Conservation (phyloP, 2,113 vertebrate genomes). For the Rutilus rutilus region DNA sequence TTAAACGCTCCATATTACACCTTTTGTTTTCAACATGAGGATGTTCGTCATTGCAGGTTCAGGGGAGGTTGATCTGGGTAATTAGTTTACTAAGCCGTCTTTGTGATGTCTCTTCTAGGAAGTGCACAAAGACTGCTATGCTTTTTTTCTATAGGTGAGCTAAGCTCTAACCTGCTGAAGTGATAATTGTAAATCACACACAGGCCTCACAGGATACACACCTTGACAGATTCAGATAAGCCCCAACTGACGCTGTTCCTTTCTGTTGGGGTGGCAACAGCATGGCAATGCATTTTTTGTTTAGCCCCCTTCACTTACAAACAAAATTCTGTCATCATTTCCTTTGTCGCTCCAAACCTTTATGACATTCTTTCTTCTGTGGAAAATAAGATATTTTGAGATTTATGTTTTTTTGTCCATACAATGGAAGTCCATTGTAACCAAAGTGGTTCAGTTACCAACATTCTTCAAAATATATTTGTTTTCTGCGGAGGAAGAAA, state of each 20-base stretch:
- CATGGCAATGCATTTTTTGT: not conserved
- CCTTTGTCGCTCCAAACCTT: not conserved
- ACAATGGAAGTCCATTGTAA: not conserved
- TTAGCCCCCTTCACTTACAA: not conserved
- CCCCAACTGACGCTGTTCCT: not conserved
- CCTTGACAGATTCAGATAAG: conserved; percentile 12
- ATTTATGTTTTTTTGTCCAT: not conserved
- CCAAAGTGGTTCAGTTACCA: not conserved
- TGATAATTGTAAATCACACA: conserved; percentile 24
- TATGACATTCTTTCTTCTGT: not conserved
- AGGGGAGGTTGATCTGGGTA: not conserved
- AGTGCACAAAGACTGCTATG: not conserved
- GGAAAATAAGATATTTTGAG: not conserved
- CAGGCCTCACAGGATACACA: not conserved
- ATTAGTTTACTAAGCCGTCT: not conserved
- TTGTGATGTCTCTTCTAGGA: not conserved
- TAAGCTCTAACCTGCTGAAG: conserved; percentile 12
- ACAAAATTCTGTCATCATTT: not conserved
- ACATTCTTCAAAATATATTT: not conserved
- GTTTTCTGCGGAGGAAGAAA: not conserved
- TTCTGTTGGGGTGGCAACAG: not conserved
- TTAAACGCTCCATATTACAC: too few species aligned
- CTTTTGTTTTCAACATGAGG: not conserved
- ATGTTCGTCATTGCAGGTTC: not conserved
- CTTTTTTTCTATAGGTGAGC: not conserved